phyloP scores from a whole-genome alignment of 2,888 invertebrate genomes.

The Cerastis leucographa region DNA sequence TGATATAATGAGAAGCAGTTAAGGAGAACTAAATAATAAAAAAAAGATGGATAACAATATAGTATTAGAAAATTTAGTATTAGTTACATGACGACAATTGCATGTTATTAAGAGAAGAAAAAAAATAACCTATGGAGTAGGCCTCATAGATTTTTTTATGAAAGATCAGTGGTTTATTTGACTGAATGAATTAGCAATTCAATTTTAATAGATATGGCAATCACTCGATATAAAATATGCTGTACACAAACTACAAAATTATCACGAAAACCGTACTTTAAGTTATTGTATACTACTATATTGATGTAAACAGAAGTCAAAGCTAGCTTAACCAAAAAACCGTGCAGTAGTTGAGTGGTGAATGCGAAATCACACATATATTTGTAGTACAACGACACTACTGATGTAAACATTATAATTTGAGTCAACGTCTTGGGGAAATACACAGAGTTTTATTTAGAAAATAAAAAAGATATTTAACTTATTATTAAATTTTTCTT shows the following conservation, averaged over 20 bases:
- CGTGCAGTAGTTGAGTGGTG: conserved; percentile 26
- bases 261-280: conserved; percentile 37
- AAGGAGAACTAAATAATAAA: background rate
- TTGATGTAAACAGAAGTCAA: conserved; percentile 48
- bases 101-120: background rate
- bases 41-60: background rate
- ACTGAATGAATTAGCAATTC: too few species aligned
- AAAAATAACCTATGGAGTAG: background rate
- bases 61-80: too few species aligned
- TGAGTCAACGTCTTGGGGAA: background rate
- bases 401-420: conserved; percentile 9
- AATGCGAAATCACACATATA: conserved; percentile 52
- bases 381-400: conserved; percentile 48
- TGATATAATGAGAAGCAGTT: background rate
- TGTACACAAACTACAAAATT: background rate
- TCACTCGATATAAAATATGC: background rate
- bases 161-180: too few species aligned
- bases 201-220: background rate
- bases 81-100: background rate
- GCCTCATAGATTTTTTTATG: background rate
- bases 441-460: background rate
- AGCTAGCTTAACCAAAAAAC: conserved; percentile 43
- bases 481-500: background rate
- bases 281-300: background rate
- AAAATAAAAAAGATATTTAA: background rate